Percentiles rank a stretch among this genome's conserved stretches.
Evolutionary conservation across 2,888 invertebrate species (phyloP).

Genomic region (Drosophila prostipennis): DNA sequence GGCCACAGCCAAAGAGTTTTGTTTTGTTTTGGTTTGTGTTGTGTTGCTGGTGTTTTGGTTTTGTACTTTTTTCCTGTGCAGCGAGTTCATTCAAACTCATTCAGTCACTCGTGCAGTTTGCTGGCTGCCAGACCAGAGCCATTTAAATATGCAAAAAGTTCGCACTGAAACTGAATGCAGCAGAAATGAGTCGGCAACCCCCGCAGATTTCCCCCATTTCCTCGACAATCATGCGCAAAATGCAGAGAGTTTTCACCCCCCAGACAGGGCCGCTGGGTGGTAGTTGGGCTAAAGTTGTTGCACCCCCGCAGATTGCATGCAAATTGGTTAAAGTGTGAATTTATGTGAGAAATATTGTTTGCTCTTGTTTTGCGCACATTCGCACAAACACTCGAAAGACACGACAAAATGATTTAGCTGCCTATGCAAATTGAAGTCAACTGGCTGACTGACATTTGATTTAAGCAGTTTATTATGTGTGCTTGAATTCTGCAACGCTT

Average conservation of each 20-base stretch:
- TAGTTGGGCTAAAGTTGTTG: constrained; percentile 46
- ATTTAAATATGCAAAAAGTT: constrained; percentile 79
- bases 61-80: constrained; percentile 48
- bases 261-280: constrained; percentile 9
- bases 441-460: constrained; percentile 78
- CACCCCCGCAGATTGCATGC: constrained; percentile 81
- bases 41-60: constrained; percentile 14
- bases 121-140: constrained; percentile 46
- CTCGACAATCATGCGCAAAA: constrained; percentile 53
- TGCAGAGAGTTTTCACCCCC: constrained; percentile 35
- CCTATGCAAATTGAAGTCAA: constrained; percentile 80
- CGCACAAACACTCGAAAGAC: constrained; percentile 47
- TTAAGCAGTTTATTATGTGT: constrained; percentile 36
- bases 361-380: constrained; percentile 77
- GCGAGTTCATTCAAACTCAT: constrained; percentile 80
- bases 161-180: constrained; percentile 66
- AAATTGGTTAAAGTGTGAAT: constrained; percentile 84
- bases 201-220: constrained; percentile 15
- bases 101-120: constrained; percentile 70
- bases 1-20: constrained; percentile 40
- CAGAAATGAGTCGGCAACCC: constrained; percentile 43
- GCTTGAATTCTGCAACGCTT: neutral
- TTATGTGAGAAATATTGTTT: constrained; percentile 84
- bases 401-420: constrained; percentile 81
- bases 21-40: constrained; percentile 24